These are phyloP conservation scores for Natator depressus DNA, from an alignment of 2,113 vertebrate genomes.

Conservation along the genomic window DNA sequence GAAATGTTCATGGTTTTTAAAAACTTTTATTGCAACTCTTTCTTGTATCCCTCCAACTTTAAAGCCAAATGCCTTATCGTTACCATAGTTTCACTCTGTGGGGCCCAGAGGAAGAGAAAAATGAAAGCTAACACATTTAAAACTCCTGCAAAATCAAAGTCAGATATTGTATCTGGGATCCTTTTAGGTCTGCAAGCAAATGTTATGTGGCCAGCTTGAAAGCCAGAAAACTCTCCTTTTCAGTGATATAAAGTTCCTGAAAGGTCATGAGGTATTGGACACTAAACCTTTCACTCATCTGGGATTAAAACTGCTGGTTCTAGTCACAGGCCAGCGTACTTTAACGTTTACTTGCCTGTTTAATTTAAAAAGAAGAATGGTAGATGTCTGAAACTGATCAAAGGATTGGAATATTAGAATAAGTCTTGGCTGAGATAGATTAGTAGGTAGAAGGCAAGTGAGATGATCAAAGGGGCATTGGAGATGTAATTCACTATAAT, in stretches of 20 bases:
- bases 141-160: background rate
- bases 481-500: background rate
- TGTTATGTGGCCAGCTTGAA: background rate
- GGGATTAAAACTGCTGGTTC: background rate
- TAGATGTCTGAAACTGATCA: background rate
- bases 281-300: background rate
- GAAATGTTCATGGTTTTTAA: background rate
- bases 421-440: background rate
- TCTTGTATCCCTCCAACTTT: background rate
- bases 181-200: background rate
- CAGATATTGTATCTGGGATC: background rate
- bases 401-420: background rate
- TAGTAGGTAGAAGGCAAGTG: accelerated
- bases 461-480: background rate
- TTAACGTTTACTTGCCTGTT: background rate
- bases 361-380: background rate
- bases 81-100: background rate
- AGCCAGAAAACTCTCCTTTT: background rate
- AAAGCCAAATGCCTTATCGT: background rate
- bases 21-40: background rate
- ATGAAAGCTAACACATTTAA: background rate
- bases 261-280: background rate
- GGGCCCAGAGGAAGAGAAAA: background rate
- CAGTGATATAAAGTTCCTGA: background rate
- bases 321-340: background rate